Evolutionary conservation across 2,888 invertebrate genomes (phyloP).

Genomic region (Tenthredo livida): DNA sequence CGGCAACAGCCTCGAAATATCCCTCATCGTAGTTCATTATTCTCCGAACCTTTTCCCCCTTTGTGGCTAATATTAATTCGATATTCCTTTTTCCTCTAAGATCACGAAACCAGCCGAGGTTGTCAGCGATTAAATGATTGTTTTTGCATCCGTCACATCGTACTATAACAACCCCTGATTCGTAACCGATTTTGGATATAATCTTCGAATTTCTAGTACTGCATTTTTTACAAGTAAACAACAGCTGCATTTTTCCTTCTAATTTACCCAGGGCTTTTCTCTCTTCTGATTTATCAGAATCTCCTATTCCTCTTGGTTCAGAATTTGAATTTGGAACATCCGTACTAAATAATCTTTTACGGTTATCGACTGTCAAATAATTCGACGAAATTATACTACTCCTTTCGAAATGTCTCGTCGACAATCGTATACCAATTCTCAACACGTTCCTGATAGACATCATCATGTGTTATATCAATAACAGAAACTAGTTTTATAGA

Average conservation of each 20-base stretch:
- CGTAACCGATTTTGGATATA: slow-evolving; percentile 92
- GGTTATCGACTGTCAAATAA: neutral
- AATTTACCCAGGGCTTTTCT: slow-evolving; percentile 69
- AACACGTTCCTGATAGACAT: slow-evolving; percentile 14
- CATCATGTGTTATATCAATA: neutral
- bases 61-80: slow-evolving; percentile 92
- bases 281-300: slow-evolving; percentile 6
- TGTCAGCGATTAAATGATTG: slow-evolving; percentile 97
- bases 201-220: slow-evolving; percentile 86
- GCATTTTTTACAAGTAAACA: slow-evolving; percentile 95
- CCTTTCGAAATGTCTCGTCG: slow-evolving; percentile 9
- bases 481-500: neutral
- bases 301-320: neutral
- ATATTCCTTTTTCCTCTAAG: slow-evolving; percentile 89
- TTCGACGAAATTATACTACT: neutral
- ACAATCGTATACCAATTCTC: slow-evolving; percentile 19
- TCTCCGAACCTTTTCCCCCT: slow-evolving; percentile 89
- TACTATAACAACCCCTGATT: slow-evolving; percentile 95
- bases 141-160: slow-evolving; percentile 93
- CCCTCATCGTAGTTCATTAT: slow-evolving; percentile 76
- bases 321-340: neutral
- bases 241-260: slow-evolving; percentile 84
- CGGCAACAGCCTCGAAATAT: slow-evolving; percentile 80
- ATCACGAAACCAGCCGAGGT: slow-evolving; percentile 96
- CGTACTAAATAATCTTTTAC: slow-evolving; percentile 17